phyloP scores from a whole-genome alignment of 1,140 invertebrate genomes.

The Aphaenogaster ashmeadi region DNA sequence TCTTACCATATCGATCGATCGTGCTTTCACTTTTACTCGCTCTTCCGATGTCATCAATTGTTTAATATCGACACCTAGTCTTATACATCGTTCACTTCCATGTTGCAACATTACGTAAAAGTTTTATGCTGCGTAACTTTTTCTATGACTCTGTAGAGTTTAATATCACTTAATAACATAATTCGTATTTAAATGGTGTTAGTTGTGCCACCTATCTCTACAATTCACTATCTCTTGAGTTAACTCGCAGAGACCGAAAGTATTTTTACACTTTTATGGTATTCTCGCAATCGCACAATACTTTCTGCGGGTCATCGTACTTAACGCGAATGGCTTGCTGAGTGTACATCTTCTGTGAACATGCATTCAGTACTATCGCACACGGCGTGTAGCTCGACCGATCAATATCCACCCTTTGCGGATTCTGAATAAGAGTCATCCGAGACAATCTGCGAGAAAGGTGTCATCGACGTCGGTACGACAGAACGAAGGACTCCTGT shows the following conservation, averaged over 20 bases:
- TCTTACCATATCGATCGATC: conserved; percentile 69
- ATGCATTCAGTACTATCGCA: conserved; percentile 14
- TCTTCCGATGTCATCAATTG: conserved; percentile 49
- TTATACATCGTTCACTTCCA: not conserved
- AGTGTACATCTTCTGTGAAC: not conserved
- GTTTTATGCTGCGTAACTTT: not conserved
- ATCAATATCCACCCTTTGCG: conserved; percentile 39
- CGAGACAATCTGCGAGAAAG: conserved; percentile 63
- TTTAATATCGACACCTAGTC: conserved; percentile 15
- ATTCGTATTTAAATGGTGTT: not conserved
- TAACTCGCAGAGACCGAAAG: not conserved
- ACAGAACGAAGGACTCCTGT: conserved; percentile 61
- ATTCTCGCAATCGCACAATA: not conserved
- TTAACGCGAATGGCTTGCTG: not conserved
- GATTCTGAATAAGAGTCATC: conserved; percentile 63
- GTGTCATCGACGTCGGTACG: conserved; percentile 63
- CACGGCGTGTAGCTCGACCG: not conserved
- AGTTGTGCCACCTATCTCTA: not conserved
- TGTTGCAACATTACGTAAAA: not conserved
- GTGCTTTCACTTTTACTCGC: conserved; percentile 70
- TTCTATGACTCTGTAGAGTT: not conserved
- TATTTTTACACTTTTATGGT: not conserved
- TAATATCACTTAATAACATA: not conserved
- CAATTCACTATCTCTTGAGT: not conserved
- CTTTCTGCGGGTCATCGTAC: not conserved